Conservation (phyloP, 2,113 vertebrate species). For the Lophotis ruficrista region DNA sequence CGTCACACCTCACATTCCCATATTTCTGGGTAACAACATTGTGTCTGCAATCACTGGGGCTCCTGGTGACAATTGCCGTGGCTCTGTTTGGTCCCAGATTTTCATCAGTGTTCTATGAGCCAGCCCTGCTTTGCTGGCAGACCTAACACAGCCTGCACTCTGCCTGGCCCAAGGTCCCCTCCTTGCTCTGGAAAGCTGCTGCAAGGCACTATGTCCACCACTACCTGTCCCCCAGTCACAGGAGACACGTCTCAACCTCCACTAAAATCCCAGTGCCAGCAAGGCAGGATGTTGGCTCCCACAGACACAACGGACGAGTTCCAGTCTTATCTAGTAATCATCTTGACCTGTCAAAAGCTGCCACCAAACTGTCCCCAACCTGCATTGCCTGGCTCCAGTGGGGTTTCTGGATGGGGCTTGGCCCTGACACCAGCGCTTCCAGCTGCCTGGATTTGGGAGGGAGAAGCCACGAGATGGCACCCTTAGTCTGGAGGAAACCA, state of each 20-base stretch:
- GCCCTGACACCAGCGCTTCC: rapidly evolving
- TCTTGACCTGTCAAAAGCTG: background rate
- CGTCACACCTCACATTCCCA: rapidly evolving
- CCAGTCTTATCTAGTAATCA: background rate
- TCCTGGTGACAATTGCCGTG: background rate
- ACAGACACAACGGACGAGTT: rapidly evolving
- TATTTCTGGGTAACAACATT: background rate
- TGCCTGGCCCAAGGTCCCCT: rapidly evolving
- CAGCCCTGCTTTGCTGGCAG: background rate
- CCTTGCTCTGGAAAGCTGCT: background rate
- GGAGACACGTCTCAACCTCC: rapidly evolving
- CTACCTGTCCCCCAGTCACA: too few species aligned
- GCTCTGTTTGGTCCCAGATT: background rate
- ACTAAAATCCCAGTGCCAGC: background rate
- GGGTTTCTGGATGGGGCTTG: background rate
- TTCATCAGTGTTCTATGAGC: background rate
- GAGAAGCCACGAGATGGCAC: slow-evolving; percentile 64
- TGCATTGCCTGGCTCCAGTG: rapidly evolving
- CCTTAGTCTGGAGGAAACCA: slow-evolving; percentile 22
- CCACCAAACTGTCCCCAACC: background rate
- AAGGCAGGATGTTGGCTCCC: background rate
- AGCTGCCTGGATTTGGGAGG: background rate
- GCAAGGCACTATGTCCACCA: background rate
- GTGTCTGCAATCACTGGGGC: rapidly evolving
- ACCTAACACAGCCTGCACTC: background rate